Base-by-base conservation (phyloP, 2,888 invertebrate species). In the Lasioglossum lativentre region DNA sequence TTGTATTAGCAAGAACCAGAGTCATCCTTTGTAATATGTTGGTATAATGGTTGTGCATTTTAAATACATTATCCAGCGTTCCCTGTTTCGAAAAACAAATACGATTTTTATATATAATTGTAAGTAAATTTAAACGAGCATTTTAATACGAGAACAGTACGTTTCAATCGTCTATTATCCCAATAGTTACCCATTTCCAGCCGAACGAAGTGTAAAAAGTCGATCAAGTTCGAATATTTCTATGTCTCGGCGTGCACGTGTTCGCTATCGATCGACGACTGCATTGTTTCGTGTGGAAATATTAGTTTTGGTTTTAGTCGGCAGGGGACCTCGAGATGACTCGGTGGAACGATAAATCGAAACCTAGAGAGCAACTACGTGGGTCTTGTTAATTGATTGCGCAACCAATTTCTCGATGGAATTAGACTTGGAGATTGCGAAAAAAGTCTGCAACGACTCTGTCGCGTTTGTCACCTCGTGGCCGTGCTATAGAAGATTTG, bases 231-330 rank as follows among this genome's bases (percentile, higher is more conserved):
- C 68, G n/a, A 70, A n/a, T 40, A 70, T 70, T 70, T 38, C 34
- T 10, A 12, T 38, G 38, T 12, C 12, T n/a, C 38, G 1, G 40
- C 4, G 14, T 40, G n/a, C 68, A 40, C 68, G 38, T 70, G 38
- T 70, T 5, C 38, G n/a, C n/a, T 40, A 70, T 40, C 34, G 38
- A 38, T 40, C 40, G 68, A 40, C 40, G 68, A 40, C n/a, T 38
- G n/a, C 34, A 40, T 38, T 70, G 68, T 70, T 40, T 38, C n/a
- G 40, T 12, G 68, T 70, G 68, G 40, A 70, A 38, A 70, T 70
- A 70, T 70, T 70, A 38, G 68, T 70, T 70, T 70, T 70, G 5
- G 40, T 70, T 70, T 40, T 40, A 23, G 10, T 38, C 4, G 40
- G 1, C 40, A 5, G 38, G 38, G 40, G 40, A 38, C 68, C 23